Conservation (phyloP, 2,113 vertebrate genomes). For the Thryonomys swinderianus region DNA sequence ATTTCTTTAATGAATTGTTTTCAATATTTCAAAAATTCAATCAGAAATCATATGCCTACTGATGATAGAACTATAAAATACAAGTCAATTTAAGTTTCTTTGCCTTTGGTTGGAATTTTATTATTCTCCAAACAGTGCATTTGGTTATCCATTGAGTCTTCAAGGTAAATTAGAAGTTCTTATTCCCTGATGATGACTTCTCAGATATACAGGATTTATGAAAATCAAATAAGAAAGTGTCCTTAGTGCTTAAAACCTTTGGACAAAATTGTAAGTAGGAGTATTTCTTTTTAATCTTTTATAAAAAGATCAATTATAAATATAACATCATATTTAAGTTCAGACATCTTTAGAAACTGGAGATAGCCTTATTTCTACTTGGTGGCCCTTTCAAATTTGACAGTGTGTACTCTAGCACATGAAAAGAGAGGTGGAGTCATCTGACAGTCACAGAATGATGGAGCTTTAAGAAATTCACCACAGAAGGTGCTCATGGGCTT, state of each 20-base stretch:
- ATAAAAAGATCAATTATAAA: not conserved
- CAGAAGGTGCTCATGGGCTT: not conserved
- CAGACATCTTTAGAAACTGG: not conserved
- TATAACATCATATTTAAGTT: not conserved
- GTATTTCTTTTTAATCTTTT: not conserved
- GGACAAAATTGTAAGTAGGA: not conserved
- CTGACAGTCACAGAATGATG: not conserved
- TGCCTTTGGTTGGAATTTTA: not conserved
- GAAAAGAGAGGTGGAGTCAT: not conserved
- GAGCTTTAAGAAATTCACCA: not conserved
- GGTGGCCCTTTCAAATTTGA: not conserved
- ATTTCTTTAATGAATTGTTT: not conserved
- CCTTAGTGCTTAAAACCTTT: not conserved
- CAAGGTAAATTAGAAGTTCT: not conserved
- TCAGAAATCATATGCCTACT: not conserved
- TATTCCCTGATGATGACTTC: not conserved
- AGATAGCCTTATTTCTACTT: not conserved
- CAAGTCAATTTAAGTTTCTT: not conserved
- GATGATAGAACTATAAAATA: not conserved
- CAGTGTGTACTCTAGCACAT: not conserved
- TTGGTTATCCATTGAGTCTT: not conserved
- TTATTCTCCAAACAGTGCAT: not conserved
- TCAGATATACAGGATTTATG: not conserved
- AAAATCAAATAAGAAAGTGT: not conserved
- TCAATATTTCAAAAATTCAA: not conserved